Evolutionary conservation across 2,888 invertebrate genomes (phyloP).

Genomic region (Apotomis capreana): DNA sequence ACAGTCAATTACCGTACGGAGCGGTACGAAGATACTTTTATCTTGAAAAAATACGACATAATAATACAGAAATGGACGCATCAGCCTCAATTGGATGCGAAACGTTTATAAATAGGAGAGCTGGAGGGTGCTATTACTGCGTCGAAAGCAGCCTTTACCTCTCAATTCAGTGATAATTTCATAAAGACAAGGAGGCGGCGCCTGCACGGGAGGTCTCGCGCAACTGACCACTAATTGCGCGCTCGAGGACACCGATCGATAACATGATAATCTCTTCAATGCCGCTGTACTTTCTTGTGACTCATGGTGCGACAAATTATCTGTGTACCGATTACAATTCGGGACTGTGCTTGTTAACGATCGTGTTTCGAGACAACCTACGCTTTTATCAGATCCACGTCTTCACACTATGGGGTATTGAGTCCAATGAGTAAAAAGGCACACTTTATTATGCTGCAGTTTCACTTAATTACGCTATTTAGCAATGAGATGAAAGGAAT

Average conservation of each 20-base stretch:
- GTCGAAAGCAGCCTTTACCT: conserved; percentile 73
- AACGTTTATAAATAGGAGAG: conserved; percentile 65
- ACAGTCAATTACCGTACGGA: conserved; percentile 15
- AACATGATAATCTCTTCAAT: conserved; percentile 77
- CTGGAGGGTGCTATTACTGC: conserved; percentile 69
- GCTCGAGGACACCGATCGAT: conserved; percentile 76
- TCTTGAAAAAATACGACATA: conserved; percentile 31
- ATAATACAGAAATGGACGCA: conserved; percentile 35
- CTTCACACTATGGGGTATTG: not conserved
- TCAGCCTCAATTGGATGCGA: conserved; percentile 48
- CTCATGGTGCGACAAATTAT: conserved; percentile 29
- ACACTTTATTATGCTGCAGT: no score
- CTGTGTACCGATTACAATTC: conserved; percentile 3
- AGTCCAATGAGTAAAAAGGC: not conserved
- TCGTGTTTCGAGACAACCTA: not conserved
- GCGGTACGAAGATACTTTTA: conserved; percentile 21
- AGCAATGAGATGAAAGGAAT: no score
- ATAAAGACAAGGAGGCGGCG: conserved; percentile 61
- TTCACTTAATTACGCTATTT: no score
- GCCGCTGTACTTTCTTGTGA: conserved; percentile 56
- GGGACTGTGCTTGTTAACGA: not conserved
- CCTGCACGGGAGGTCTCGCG: conserved; percentile 69
- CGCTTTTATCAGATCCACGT: not conserved
- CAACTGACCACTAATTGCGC: conserved; percentile 72
- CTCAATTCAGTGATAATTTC: conserved; percentile 80